Conservation (phyloP, 2,113 vertebrate genomes). For the Dendropsophus ebraccatus region DNA sequence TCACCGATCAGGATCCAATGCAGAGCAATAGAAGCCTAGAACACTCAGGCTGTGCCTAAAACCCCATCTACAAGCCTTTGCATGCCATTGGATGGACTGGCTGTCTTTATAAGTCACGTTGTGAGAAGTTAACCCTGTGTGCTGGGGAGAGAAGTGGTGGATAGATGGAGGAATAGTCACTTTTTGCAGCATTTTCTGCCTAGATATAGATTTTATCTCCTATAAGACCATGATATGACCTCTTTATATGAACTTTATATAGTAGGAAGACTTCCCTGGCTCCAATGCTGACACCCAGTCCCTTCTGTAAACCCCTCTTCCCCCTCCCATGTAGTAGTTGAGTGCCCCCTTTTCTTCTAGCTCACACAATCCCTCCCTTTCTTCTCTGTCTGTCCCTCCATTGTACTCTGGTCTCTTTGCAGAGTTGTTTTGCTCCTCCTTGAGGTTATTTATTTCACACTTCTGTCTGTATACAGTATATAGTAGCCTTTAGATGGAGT, state of each 20-base stretch:
- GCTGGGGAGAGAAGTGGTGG: slow-evolving; percentile 34
- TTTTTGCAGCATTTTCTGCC: slow-evolving; percentile 30
- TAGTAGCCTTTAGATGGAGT: neutral
- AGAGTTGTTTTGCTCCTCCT: neutral
- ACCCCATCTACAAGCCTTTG: slow-evolving; percentile 56
- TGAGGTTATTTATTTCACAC: slow-evolving; percentile 12
- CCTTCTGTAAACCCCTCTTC: slow-evolving; percentile 42
- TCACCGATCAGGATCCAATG: slow-evolving; percentile 44
- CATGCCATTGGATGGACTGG: slow-evolving; percentile 59
- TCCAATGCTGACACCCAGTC: slow-evolving; percentile 36
- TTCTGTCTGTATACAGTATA: neutral
- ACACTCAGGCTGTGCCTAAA: slow-evolving; percentile 52
- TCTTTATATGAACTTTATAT: neutral
- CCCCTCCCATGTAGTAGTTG: slow-evolving; percentile 40
- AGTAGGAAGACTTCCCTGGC: neutral
- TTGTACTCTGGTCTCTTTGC: slow-evolving; percentile 21
- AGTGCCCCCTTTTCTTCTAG: slow-evolving; percentile 53
- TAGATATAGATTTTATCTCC: neutral
- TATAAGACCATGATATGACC: neutral
- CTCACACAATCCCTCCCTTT: slow-evolving; percentile 55
- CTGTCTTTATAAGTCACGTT: slow-evolving; percentile 59
- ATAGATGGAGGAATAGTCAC: neutral
- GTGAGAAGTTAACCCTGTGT: slow-evolving; percentile 54
- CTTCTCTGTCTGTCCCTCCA: slow-evolving; percentile 51
- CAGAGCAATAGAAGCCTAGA: slow-evolving; percentile 37